Percentiles rank a stretch among this genome's conserved stretches.
Conservation (phyloP, 2,888 invertebrate genomes). For the Euzophera pinguis region DNA sequence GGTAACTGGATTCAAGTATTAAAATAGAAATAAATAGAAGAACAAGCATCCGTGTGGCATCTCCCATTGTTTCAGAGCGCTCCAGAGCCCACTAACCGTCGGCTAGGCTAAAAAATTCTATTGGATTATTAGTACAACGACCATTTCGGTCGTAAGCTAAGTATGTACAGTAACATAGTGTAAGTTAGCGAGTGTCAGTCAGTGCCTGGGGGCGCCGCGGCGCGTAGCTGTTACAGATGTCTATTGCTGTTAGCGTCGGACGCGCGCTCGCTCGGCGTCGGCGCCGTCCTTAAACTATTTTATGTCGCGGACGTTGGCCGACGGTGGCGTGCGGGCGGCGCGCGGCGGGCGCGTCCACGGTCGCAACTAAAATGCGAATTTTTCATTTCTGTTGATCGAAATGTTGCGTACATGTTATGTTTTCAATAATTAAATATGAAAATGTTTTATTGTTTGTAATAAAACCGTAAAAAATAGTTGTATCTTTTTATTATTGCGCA, state of each 20-base stretch:
- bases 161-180: not conserved
- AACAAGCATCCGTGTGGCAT: no score
- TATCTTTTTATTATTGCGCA: not conserved
- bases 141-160: not conserved
- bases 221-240: not conserved
- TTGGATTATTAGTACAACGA: no score
- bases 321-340: not conserved
- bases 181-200: not conserved
- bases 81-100: no score
- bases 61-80: no score
- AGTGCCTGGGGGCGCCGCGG: not conserved
- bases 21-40: no score
- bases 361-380: slow-evolving; percentile 15
- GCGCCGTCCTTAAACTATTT: not conserved
- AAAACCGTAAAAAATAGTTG: slow-evolving; percentile 47
- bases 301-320: no score
- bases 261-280: no score
- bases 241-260: slow-evolving; percentile 1
- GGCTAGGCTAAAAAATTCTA: no score
- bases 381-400: slow-evolving; percentile 38
- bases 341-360: slow-evolving; percentile 2
- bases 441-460: slow-evolving; percentile 72
- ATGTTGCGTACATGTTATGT: slow-evolving; percentile 56
- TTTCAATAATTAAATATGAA: slow-evolving; percentile 51
- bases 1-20: no score